Percentiles rank a stretch among this genome's conserved stretches.
Evolutionary conservation across 2,113 vertebrate genomes (phyloP).

Genomic region (Grallaria varia): DNA sequence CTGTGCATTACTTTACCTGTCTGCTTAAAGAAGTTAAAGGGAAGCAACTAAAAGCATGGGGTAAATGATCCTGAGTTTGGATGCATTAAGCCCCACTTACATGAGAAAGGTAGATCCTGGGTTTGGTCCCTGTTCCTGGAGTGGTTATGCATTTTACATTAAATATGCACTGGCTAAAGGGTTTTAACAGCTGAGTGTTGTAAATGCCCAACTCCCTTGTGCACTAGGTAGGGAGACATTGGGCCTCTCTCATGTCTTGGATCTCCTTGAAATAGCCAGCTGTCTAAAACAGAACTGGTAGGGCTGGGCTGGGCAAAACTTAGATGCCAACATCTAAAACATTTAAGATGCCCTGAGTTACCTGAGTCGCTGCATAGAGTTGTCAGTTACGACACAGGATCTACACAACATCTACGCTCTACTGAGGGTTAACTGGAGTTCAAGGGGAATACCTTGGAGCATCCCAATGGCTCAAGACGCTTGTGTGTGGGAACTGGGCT

Average conservation of each 20-base stretch:
- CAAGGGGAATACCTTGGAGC: not conserved
- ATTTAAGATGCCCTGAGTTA: not conserved
- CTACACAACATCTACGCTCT: accelerated
- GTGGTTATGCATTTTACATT: slow-evolving; percentile 2
- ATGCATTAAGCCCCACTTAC: slow-evolving; percentile 41
- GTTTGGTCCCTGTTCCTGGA: not conserved
- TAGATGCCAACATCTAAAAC: not conserved
- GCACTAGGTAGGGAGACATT: not conserved
- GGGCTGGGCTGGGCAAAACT: not conserved
- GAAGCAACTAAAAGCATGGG: slow-evolving; percentile 24
- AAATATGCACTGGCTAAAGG: not conserved
- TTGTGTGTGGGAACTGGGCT: not conserved
- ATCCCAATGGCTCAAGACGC: not conserved
- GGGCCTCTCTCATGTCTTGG: not conserved
- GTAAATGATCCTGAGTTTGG: not conserved
- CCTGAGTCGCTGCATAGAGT: not conserved
- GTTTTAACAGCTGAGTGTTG: not conserved
- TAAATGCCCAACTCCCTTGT: not conserved
- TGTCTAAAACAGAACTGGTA: not conserved
- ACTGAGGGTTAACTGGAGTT: not conserved
- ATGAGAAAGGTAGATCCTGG: not conserved
- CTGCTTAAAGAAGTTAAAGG: slow-evolving; percentile 43
- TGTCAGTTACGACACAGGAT: not conserved
- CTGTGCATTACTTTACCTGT: slow-evolving; percentile 43
- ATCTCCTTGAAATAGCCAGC: not conserved